These are phyloP conservation scores for Pogona vitticeps DNA, from an alignment of 2,113 vertebrate species.

Conservation along the genomic window DNA sequence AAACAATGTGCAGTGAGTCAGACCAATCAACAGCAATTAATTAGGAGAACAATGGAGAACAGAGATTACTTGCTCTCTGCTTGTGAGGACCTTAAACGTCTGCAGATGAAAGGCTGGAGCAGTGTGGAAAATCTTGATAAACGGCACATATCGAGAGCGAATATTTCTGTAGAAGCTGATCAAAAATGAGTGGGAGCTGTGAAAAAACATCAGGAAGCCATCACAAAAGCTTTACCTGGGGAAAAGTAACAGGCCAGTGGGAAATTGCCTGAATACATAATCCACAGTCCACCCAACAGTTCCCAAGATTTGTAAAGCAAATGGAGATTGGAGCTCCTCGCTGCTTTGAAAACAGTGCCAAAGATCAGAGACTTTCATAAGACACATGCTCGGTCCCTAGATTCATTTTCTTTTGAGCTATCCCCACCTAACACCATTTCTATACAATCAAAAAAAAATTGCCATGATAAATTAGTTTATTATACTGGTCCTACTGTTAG, in stretches of 20 bases:
- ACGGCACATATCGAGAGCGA: slow-evolving; percentile 39
- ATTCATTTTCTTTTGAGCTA: too few relatives aligned
- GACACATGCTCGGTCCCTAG: neutral
- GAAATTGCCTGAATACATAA: neutral
- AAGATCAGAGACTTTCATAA: neutral
- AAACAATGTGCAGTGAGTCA: slow-evolving; percentile 75
- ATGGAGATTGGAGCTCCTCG: neutral
- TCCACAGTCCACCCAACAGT: neutral
- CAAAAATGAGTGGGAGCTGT: neutral
- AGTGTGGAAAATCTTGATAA: slow-evolving; percentile 53
- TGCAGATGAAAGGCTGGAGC: slow-evolving; percentile 53
- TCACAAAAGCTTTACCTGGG: neutral
- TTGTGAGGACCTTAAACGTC: slow-evolving; percentile 50
- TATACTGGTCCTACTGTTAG: too few relatives aligned
- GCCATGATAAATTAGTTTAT: neutral
- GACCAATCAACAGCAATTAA: slow-evolving; percentile 83
- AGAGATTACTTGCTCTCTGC: slow-evolving; percentile 62
- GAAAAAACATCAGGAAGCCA: slow-evolving; percentile 47
- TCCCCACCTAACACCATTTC: neutral
- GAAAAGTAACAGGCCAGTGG: neutral
- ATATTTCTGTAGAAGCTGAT: slow-evolving; percentile 40
- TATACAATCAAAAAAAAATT: neutral
- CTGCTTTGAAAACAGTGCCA: neutral
- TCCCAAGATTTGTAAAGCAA: neutral
- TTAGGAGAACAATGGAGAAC: slow-evolving; percentile 77